These are phyloP conservation scores for Neopipo cinnamomea DNA, from an alignment of 2,113 vertebrate genomes.

Conservation along the genomic window DNA sequence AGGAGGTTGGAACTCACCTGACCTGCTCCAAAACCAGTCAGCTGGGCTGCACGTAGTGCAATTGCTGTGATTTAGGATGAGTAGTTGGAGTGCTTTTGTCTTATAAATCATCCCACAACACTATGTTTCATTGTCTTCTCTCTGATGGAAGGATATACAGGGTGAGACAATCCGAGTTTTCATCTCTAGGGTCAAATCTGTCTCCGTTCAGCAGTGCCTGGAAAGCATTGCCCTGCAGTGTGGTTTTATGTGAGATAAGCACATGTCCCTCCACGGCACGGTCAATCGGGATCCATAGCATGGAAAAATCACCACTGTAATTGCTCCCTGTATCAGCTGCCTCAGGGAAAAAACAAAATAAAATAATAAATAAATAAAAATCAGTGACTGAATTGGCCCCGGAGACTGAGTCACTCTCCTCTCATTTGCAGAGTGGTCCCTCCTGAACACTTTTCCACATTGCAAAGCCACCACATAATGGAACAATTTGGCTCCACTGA, in stretches of 20 bases:
- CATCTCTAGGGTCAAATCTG: neutral
- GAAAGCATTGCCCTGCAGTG: neutral
- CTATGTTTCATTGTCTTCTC: neutral
- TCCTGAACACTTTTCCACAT: neutral
- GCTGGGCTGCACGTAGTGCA: neutral
- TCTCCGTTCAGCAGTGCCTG: neutral
- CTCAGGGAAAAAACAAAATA: neutral
- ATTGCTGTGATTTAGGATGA: neutral
- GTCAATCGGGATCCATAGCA: neutral
- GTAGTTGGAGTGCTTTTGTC: neutral
- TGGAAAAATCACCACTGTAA: neutral
- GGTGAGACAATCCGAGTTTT: neutral
- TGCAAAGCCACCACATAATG: conserved; percentile 1
- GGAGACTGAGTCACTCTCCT: neutral
- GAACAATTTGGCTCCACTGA: conserved; percentile 22
- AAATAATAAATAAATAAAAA: neutral
- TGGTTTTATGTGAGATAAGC: neutral
- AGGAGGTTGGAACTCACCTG: neutral
- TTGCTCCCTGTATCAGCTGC: neutral
- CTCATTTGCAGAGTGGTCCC: neutral
- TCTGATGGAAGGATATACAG: neutral
- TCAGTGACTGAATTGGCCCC: neutral
- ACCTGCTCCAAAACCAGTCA: neutral
- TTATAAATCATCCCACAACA: neutral
- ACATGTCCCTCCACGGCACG: neutral